These are phyloP conservation scores for Torymus tubicola DNA, from an alignment of 2,888 invertebrate species.

Conservation along the genomic window DNA sequence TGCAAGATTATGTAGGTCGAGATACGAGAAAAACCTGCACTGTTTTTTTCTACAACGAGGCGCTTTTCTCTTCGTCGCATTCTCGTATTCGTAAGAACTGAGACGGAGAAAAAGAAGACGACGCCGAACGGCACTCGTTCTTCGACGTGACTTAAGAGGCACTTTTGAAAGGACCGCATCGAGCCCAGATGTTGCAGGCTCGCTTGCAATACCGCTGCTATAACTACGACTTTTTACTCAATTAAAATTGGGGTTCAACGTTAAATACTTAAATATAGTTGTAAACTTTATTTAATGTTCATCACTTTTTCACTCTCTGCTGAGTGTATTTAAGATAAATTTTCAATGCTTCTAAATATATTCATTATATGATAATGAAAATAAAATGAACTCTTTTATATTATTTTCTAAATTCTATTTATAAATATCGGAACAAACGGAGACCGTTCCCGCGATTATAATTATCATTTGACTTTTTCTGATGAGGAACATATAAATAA, in stretches of 20 bases:
- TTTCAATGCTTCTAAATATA: too few species aligned
- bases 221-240: background rate
- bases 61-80: background rate
- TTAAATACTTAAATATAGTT: conserved; percentile 12
- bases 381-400: too few species aligned
- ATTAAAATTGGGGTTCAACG: background rate
- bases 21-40: background rate
- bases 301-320: too few species aligned
- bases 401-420: too few species aligned
- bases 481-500: too few species aligned
- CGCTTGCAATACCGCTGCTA: background rate
- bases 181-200: background rate
- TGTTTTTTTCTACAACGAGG: background rate
- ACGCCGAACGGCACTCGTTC: conserved; percentile 21
- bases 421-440: too few species aligned
- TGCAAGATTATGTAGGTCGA: conserved; percentile 13
- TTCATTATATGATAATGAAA: too few species aligned
- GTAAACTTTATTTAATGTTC: too few species aligned
- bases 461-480: too few species aligned
- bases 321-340: too few species aligned
- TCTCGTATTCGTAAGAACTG: background rate
- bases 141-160: conserved; percentile 42
- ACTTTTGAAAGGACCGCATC: conserved; percentile 33
- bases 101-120: background rate
- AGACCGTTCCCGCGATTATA: too few species aligned